Evolutionary conservation across 2,888 invertebrate species (phyloP).

Genomic region (Notodromas monacha): DNA sequence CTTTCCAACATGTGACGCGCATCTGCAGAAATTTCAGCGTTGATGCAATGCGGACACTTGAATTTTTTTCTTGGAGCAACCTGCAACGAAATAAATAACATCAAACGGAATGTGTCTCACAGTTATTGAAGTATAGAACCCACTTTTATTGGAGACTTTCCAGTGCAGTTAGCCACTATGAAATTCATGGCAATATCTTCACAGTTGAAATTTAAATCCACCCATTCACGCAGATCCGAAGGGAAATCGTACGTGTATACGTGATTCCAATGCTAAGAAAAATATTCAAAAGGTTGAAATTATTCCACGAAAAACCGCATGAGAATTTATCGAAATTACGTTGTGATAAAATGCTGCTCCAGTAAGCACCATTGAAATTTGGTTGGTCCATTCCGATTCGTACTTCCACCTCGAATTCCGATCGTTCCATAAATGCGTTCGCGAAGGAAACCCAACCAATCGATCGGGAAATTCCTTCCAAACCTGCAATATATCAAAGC

Average conservation of each 20-base stretch:
- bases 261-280: conserved; percentile 48
- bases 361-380: conserved; percentile 20
- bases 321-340: conserved; percentile 17
- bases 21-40: conserved; percentile 78
- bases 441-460: conserved; percentile 78
- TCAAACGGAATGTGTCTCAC: too few species aligned
- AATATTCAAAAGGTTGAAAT: neutral
- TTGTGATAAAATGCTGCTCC: conserved; percentile 21
- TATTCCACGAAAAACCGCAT: conserved; percentile 1
- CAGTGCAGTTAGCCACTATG: conserved; percentile 62
- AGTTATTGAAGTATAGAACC: too few species aligned
- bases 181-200: conserved; percentile 97
- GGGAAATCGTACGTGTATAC: conserved; percentile 70
- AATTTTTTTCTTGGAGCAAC: conserved; percentile 84
- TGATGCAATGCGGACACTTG: conserved; percentile 75
- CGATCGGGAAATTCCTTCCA: conserved; percentile 90
- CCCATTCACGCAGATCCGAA: conserved; percentile 47
- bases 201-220: conserved; percentile 83
- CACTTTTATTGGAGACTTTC: conserved; percentile 51
- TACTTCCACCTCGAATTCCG: conserved; percentile 20
- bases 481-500: too few species aligned
- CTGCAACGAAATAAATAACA: conserved; percentile 19
- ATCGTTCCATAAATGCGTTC: conserved; percentile 79
- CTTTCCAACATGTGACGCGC: conserved; percentile 68
- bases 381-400: conserved; percentile 20